Evolutionary conservation across 2,888 invertebrate species (phyloP).

Genomic region (Cosmorhoe ocellata): DNA sequence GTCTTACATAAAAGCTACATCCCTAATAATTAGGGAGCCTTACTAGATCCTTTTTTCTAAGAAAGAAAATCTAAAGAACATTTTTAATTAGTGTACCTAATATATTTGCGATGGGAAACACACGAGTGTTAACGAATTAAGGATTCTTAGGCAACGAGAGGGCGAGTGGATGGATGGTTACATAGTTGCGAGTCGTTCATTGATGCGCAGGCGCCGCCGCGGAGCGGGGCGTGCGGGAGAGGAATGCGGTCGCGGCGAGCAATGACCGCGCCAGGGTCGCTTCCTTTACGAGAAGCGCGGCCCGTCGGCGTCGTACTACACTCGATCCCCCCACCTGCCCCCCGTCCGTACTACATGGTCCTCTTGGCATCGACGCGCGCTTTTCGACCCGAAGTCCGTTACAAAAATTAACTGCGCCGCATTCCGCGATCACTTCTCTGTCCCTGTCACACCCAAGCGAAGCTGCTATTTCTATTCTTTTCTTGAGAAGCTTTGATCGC

Average conservation of each 20-base stretch:
- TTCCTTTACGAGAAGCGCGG: conserved; percentile 81
- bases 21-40: no score
- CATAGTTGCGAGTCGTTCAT: conserved; percentile 75
- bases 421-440: conserved; percentile 67
- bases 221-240: conserved; percentile 61
- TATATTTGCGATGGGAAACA: no score
- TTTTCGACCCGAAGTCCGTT: conserved; percentile 79
- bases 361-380: conserved; percentile 68
- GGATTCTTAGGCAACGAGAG: conserved; percentile 57
- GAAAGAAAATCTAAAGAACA: no score
- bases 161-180: conserved; percentile 50
- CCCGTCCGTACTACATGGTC: conserved; percentile 69
- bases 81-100: no score
- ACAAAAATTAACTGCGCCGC: conserved; percentile 80
- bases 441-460: conserved; percentile 58
- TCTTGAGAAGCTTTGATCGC: conserved; percentile 33
- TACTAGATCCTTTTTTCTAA: no score
- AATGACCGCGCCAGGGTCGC: conserved; percentile 82
- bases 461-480: conserved; percentile 34
- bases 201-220: conserved; percentile 75
- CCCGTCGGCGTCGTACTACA: conserved; percentile 76
- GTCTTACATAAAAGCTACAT: no score
- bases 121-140: conserved; percentile 2
- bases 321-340: conserved; percentile 56
- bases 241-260: conserved; percentile 81